A percentile compares a stretch with the other conserved stretches of the same genome.
Conservation (phyloP, 2,888 invertebrate genomes). For the Shargacucullia verbasci region DNA sequence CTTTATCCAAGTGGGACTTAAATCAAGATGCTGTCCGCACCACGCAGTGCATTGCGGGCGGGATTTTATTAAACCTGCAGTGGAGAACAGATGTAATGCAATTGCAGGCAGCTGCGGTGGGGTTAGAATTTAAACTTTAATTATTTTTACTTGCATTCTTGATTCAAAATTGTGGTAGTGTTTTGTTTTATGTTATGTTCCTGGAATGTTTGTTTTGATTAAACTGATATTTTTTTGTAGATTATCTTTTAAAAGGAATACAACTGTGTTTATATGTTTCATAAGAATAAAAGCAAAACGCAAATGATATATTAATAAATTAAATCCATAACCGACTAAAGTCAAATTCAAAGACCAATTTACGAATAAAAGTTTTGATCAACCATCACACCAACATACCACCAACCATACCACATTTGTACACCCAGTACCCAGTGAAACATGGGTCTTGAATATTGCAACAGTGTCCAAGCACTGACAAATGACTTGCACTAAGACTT, state of each 20-base stretch:
- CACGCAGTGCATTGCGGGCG: conserved; percentile 49
- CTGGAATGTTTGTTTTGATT: conserved; percentile 10
- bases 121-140: conserved; percentile 56
- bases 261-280: too few species aligned
- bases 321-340: too few species aligned
- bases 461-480: conserved; percentile 18
- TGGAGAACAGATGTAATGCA: conserved; percentile 53
- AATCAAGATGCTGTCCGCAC: conserved; percentile 61
- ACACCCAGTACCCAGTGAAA: conserved; percentile 15
- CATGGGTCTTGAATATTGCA: conserved; percentile 40
- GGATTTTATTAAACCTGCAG: conserved; percentile 62
- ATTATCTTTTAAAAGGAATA: too few species aligned
- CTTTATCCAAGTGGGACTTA: conserved; percentile 58
- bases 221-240: too few species aligned
- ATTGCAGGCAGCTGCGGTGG: conserved; percentile 46
- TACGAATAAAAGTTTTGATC: too few species aligned
- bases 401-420: too few species aligned
- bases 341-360: too few species aligned
- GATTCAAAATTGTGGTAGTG: conserved; percentile 33
- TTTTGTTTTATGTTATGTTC: conserved; percentile 21
- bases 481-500: conserved; percentile 23
- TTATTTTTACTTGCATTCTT: conserved; percentile 48
- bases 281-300: too few species aligned
- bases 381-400: too few species aligned
- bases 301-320: too few species aligned